phyloP scores from a whole-genome alignment of 2,113 vertebrate genomes.

The Equus przewalskii region DNA sequence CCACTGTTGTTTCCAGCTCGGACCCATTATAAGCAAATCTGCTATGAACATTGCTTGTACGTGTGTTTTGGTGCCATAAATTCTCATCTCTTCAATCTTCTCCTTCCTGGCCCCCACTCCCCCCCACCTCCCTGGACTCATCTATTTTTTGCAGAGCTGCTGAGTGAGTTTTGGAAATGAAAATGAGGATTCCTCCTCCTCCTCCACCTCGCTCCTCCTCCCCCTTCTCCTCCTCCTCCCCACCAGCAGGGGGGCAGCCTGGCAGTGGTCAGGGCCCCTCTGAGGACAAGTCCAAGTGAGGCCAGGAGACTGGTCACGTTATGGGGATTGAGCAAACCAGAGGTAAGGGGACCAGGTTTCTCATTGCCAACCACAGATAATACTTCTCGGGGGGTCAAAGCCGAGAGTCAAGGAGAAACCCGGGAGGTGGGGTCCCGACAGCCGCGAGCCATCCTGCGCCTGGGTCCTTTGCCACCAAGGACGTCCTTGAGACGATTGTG shows the following conservation, averaged over 20 bases:
- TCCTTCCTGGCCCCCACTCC: background rate
- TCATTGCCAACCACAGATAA: background rate
- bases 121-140: background rate
- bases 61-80: accelerated
- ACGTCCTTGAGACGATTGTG: background rate
- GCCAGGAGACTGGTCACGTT: accelerated
- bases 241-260: background rate
- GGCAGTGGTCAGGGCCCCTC: background rate
- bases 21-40: accelerated
- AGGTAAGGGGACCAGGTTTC: accelerated
- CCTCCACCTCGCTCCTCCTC: accelerated
- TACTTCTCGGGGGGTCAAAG: accelerated
- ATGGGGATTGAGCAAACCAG: background rate
- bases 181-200: accelerated
- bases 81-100: background rate
- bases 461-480: accelerated
- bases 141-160: background rate
- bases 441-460: accelerated
- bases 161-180: background rate
- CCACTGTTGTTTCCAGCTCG: accelerated
- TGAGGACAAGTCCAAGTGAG: background rate
- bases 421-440: accelerated
- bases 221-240: background rate
- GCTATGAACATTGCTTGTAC: accelerated
- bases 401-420: background rate